These are phyloP conservation scores for Stegostoma tigrinum DNA, from an alignment of 2,113 vertebrate genomes.

Conservation along the genomic window DNA sequence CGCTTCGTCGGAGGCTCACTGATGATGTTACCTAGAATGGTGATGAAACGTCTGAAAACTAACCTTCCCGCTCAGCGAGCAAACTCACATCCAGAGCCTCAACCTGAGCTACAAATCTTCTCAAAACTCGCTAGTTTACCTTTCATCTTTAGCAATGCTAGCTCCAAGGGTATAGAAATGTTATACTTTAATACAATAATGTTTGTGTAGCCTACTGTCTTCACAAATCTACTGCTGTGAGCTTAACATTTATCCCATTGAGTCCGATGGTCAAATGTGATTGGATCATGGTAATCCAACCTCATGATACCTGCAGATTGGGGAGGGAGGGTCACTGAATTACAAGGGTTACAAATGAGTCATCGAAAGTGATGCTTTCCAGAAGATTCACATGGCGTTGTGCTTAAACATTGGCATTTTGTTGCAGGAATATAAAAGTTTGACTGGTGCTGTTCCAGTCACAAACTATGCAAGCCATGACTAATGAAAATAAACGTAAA, in stretches of 20 bases:
- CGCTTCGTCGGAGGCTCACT: too few relatives aligned
- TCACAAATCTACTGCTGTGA: not conserved
- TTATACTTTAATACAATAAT: not conserved
- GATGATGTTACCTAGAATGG: too few relatives aligned
- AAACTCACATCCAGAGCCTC: too few relatives aligned
- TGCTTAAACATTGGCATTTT: not conserved
- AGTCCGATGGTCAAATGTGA: not conserved
- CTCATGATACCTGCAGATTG: not conserved
- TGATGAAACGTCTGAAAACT: too few relatives aligned
- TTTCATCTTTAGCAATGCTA: not conserved
- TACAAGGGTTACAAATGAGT: not conserved
- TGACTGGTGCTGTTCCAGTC: not conserved
- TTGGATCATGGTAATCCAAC: not conserved
- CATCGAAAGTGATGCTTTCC: not conserved
- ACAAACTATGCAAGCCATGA: not conserved
- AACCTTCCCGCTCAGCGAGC: too few relatives aligned
- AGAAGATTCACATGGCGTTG: not conserved
- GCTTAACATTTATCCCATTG: not conserved
- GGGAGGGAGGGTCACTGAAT: not conserved
- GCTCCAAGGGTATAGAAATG: not conserved
- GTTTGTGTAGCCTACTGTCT: not conserved
- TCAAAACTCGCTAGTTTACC: too few relatives aligned
- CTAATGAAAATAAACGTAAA: not conserved
- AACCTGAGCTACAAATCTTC: too few relatives aligned
- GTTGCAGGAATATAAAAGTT: not conserved